Evolutionary conservation across 1,140 invertebrate genomes (phyloP).

Genomic region (Eumaeus atala): DNA sequence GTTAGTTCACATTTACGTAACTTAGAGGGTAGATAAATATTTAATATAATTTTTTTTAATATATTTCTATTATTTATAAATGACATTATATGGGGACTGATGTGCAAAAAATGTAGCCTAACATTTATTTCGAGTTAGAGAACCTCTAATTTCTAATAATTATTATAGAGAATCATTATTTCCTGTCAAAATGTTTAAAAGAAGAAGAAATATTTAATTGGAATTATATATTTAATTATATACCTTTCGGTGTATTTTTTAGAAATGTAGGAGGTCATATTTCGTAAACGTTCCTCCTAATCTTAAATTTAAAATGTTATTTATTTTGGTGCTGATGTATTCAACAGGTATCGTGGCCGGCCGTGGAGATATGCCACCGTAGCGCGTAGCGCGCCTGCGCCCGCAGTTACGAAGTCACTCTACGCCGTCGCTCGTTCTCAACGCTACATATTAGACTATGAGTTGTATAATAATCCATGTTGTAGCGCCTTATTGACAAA

Average conservation of each 20-base stretch:
- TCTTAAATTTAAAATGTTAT: neutral
- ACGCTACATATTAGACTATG: neutral
- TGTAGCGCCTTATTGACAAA: neutral
- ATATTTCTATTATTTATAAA: too few species aligned
- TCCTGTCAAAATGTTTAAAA: too few species aligned
- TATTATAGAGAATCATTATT: too few species aligned
- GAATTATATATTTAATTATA: neutral
- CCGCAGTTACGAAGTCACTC: slow-evolving; percentile 42
- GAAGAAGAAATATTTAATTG: too few species aligned
- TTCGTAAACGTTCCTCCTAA: neutral
- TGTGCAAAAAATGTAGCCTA: too few species aligned
- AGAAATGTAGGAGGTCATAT: neutral
- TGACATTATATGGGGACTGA: too few species aligned
- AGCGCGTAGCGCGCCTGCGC: slow-evolving; percentile 58
- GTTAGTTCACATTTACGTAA: neutral
- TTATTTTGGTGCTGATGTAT: slow-evolving; percentile 7
- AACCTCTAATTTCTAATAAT: too few species aligned
- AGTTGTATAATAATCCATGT: neutral
- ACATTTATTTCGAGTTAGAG: too few species aligned
- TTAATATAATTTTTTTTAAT: too few species aligned
- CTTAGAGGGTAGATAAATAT: neutral
- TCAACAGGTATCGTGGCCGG: slow-evolving; percentile 43
- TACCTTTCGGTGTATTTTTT: neutral
- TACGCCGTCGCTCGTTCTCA: slow-evolving; percentile 28
- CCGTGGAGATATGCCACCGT: slow-evolving; percentile 20